Base-by-base conservation (phyloP, 2,888 invertebrate species). In the Ectropis crepuscularia region DNA sequence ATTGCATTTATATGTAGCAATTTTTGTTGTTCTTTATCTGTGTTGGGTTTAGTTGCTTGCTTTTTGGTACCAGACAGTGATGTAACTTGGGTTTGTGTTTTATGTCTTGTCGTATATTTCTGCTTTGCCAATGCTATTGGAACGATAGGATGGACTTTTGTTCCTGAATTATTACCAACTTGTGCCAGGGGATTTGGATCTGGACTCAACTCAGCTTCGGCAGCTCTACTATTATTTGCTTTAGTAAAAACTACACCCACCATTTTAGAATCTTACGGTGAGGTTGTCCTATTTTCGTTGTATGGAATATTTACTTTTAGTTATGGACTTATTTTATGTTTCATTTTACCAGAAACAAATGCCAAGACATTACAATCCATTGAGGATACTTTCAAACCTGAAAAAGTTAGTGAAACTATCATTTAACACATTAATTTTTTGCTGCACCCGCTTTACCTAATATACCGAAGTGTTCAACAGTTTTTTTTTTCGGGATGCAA, bases 281-380 rank as follows among this genome's bases (percentile, higher is more conserved):
- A 11, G 12, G 9, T 41, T 6, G 46, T 50, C 2, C 9, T 67
- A 28, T 67, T 53, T 45, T 49, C 42, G 16, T 16, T 50, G 36
- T 65, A 12, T 55, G 65, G 48, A 1, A 6, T 48, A 7, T 57
- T 53, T 6, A 28, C 50, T 0, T 0, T 65, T 47, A 6, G 58
- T 16, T 54, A 38, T 58, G 48, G 54, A 8, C 0, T 65, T n/a
- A 58, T 61, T 58, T 53, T 80, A 12, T 66, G 51, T 49, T 78
- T 75, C 61, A 49, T 79, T 10, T 65, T 81, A 42, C 81, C 81
- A 6, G 78, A 81, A 57, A 81, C 81, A 0, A 70, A 73, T 61
- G 93, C 70, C 94, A 96, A 81, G 95, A 97, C 88, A 94, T 96
- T 76, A 11, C 66, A 69, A 49, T 50, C 59, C 6, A 64, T 64